These are phyloP conservation scores for Madoqua kirkii DNA, from an alignment of 2,113 vertebrate genomes.

Conservation along the genomic window DNA sequence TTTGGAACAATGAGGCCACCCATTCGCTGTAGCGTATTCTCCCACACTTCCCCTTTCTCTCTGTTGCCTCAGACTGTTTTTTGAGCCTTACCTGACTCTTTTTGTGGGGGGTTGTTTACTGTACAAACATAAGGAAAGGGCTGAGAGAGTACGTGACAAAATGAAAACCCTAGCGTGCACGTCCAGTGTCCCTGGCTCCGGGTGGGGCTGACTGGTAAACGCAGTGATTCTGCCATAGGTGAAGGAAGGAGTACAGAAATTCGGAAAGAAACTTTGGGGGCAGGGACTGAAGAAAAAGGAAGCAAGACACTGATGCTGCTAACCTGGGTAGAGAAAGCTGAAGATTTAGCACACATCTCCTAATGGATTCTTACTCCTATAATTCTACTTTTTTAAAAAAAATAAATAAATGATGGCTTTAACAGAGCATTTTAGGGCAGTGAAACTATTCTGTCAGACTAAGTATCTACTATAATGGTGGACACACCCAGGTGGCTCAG, in stretches of 20 bases:
- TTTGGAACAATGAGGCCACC: background rate
- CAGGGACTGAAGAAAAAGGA: background rate
- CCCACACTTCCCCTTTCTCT: background rate
- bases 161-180: background rate
- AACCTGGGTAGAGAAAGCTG: background rate
- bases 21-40: background rate
- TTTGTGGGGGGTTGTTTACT: background rate
- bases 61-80: background rate
- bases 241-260: background rate
- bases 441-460: background rate
- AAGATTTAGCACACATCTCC: slow-evolving; percentile 3
- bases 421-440: background rate
- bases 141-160: background rate
- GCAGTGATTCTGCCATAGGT: background rate
- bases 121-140: background rate
- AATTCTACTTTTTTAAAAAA: background rate
- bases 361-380: background rate
- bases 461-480: background rate
- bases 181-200: background rate
- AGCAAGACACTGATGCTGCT: background rate
- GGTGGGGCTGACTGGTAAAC: background rate
- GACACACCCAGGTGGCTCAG: background rate
- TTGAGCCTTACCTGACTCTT: background rate
- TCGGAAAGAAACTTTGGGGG: background rate
- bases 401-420: background rate